Percentiles rank a stretch among this genome's conserved stretches.
Conservation (phyloP, 30 jellyfish, hydroid and myxozoan genomes). For the Hydractinia echinata region DNA sequence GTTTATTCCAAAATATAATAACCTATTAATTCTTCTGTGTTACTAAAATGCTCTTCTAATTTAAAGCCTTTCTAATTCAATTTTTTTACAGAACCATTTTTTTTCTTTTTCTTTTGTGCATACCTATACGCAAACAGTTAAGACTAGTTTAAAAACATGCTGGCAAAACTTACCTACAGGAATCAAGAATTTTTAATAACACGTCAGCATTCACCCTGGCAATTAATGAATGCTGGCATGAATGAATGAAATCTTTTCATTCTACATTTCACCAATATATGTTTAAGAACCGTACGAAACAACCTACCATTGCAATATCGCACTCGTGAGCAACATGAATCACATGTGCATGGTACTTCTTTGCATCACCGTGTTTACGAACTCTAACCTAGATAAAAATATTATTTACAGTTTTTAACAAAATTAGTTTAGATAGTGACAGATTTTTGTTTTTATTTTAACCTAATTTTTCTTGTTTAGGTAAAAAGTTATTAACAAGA, state of each 20-base stretch:
- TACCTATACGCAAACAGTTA: no score
- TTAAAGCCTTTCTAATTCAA: background rate
- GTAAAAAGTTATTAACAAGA: no score
- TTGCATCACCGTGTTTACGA: slow-evolving; percentile 83
- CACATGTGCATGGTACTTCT: slow-evolving; percentile 61
- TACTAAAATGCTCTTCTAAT: background rate
- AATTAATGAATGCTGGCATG: background rate
- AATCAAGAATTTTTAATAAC: no score
- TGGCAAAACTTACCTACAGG: no score
- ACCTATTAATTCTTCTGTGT: no score
- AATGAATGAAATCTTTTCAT: background rate
- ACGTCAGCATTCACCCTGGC: no score
- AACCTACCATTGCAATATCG: slow-evolving; percentile 73
- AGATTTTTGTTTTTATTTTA: background rate
- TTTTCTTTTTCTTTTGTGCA: no score
- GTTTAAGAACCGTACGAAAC: background rate
- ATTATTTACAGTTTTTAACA: no score
- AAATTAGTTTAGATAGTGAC: background rate
- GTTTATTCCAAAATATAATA: background rate
- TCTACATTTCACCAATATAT: no score
- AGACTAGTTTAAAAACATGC: no score
- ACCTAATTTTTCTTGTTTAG: no score
- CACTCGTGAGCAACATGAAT: slow-evolving; percentile 73
- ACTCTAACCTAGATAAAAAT: slow-evolving; percentile 46
- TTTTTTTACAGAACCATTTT: background rate